Percentiles rank a stretch among this genome's conserved stretches.
These are phyloP conservation scores for Brachionus rubens DNA, from an alignment of 1,140 invertebrate genomes.

Conservation along the genomic window DNA sequence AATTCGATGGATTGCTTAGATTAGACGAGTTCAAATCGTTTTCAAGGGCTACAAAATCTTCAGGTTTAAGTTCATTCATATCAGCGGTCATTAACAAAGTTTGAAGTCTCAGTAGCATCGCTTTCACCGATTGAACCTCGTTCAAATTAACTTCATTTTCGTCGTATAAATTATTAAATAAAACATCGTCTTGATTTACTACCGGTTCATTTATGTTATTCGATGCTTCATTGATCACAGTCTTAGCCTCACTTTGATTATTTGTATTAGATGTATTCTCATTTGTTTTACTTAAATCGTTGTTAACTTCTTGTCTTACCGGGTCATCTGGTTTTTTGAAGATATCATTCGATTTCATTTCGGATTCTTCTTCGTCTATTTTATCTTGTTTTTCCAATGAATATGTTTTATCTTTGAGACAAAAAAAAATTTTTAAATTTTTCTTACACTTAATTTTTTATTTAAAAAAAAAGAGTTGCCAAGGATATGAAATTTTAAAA, in stretches of 20 bases:
- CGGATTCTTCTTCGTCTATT: slow-evolving; percentile 20
- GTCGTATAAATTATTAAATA: neutral
- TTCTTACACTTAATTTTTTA: no score
- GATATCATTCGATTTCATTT: neutral
- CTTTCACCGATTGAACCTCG: slow-evolving; percentile 25
- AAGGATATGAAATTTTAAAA: neutral
- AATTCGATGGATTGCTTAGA: neutral
- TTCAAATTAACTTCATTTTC: slow-evolving; percentile 5
- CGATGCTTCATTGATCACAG: neutral
- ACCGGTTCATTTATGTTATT: neutral
- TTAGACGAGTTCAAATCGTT: neutral
- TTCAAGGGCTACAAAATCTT: neutral
- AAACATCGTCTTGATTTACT: neutral
- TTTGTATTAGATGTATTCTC: neutral
- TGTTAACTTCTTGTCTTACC: no score
- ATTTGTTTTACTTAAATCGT: neutral
- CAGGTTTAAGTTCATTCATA: neutral
- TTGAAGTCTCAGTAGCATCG: neutral
- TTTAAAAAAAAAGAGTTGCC: neutral
- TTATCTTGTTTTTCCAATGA: neutral
- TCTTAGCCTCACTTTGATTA: slow-evolving; percentile 9
- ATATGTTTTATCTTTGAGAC: slow-evolving; percentile 39
- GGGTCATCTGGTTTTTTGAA: no score
- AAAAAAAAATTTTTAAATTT: neutral
- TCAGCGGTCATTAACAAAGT: neutral